Conservation (phyloP, 2,797 vertebrate species). For the Scolopax rusticola region DNA sequence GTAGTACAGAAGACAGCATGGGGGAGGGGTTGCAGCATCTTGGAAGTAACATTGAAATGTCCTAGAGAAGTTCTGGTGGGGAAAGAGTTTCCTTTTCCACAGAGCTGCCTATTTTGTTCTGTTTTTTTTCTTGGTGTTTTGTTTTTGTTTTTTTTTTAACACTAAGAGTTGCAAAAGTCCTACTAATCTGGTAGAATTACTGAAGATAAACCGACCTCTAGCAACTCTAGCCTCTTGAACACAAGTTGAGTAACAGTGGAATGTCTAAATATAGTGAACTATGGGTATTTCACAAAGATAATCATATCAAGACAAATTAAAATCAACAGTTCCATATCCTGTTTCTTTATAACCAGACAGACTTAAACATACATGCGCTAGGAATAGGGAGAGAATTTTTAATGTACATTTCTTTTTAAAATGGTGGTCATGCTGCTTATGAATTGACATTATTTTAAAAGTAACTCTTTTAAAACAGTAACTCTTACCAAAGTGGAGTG, state of each 20-base stretch:
- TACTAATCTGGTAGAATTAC: not conserved
- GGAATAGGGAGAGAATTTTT: not conserved
- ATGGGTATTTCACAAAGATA: not conserved
- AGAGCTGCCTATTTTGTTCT: too few relatives aligned
- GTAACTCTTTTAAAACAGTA: not conserved
- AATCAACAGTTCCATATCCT: not conserved
- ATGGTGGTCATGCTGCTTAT: not conserved
- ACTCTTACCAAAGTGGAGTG: not conserved
- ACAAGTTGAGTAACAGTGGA: not conserved
- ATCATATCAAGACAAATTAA: not conserved
- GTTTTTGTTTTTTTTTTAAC: not conserved
- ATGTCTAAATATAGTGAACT: not conserved
- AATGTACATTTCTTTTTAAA: not conserved
- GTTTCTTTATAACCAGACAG: not conserved
- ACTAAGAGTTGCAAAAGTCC: not conserved
- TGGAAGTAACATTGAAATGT: not conserved
- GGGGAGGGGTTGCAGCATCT: not conserved
- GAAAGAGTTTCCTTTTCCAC: not conserved
- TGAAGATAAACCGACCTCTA: not conserved
- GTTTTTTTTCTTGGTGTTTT: too few relatives aligned
- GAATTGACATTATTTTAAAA: not conserved
- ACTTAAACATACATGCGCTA: not conserved
- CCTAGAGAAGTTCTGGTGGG: not conserved
- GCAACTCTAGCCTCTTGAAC: not conserved
- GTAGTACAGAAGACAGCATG: not conserved